Base-by-base conservation (phyloP, 2,113 vertebrate species). In the Scomber colias region DNA sequence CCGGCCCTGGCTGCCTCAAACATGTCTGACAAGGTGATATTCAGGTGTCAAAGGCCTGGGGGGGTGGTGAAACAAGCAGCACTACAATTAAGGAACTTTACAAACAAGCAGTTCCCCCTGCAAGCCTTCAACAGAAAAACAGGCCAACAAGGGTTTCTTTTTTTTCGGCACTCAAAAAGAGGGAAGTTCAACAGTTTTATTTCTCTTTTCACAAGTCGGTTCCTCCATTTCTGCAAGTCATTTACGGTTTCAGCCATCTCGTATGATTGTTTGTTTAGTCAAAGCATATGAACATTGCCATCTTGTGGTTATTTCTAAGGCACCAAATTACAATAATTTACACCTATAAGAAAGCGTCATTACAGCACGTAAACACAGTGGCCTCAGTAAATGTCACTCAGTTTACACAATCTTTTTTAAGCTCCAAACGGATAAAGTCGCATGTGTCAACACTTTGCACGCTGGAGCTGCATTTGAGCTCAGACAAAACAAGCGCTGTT, bases 221-320 rank as follows among this genome's bases (percentile, higher is more conserved):
- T 91, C 85, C 88, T 76, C 73, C 81, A 85, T 81, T 86, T 88
- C 15, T 82, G 86, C 69, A 74, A 84, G 78, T 87, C 75, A 85
- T 79, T 81, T 79, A 27, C 79, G 72, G 82, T 79, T 84, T 87
- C 90, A 79, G 59, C 55, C 77, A 75, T 57, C 59, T 82, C 71
- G 49, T 71, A n/a, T 44, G 67, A 75, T 75, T 83, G 81, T 83
- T 84, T 87, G 79, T 85, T 85, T 77, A 60, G 82, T 70, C 54
- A 79, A 46, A 76, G 77, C 72, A 93, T 76, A 91, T 88, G 77
- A 92, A 94, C 92, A 94, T 92, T 92, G 92, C 93, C 94, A 94
- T 90, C 94, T 95, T 92, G 92, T 95, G 94, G 93, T 90, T 90
- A 86, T 76, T 69, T 72, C 49, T 63, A 44, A 76, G 35, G 74